Base-by-base conservation (phyloP, 37 sponge, comb jelly and placozoan species). In the Amphimedon queenslandica region DNA sequence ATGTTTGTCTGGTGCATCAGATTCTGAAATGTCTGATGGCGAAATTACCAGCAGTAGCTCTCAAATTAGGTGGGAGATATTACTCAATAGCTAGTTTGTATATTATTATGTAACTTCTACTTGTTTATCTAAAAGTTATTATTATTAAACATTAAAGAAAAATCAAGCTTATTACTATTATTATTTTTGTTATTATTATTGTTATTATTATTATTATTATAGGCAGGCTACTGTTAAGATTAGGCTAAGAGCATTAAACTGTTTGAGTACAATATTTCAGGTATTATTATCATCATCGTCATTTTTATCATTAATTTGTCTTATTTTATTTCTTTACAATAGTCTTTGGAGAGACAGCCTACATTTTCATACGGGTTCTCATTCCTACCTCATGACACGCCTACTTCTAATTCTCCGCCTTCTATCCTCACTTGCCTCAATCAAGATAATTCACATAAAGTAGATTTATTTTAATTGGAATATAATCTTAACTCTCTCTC, bases 311-410 rank as follows among this genome's bases (percentile, higher is more conserved):
- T 47, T 8, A 47, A 47, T 18, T 47, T 13, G 13, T 47, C 8
- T 47, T 47, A 47, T n/a, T 25, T 60, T 25, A n/a, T 25, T 25
- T 60, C 21, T 25, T 60, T 25, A 60, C 61, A 47, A n/a, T 25
- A 60, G 61, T 60, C 61, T 25, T 25, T 84, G 33, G 81, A 75
- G 37, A 31, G 57, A 25, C 87, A 75, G 33, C 75, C 81, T 3
- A 73, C 71, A 1, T 87, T 87, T 51, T 76, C 77, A 3, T 87
- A 80, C 60, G 70, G 87, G 71, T 57, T 57, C 1, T 72, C 87
- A 0, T 80, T 80, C 35, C 87, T 87, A 34, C 87, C 87, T 23
- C 77, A 87, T 61, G 64, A 73, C 21, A 76, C 81, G n/a, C 81
- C 71, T 47, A 71, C 63, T 13, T 25, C 55, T 10, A 18, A 16